These are phyloP conservation scores for Phycodurus eques DNA, from an alignment of 2,113 vertebrate species.

Conservation along the genomic window DNA sequence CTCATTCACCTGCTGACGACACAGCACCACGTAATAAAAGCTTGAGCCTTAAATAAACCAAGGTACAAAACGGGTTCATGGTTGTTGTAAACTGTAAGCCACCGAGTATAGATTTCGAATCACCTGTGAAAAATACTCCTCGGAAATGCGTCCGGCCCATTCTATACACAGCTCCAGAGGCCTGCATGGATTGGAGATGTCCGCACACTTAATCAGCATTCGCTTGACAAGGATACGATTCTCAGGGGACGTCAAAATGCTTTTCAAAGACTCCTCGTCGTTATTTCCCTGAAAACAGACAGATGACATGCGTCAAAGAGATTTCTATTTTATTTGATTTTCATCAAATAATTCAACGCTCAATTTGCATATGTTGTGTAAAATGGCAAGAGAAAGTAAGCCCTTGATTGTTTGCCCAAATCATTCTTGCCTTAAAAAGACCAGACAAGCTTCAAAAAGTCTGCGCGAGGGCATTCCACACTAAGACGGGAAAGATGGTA, in stretches of 20 bases:
- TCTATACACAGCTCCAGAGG: constrained; percentile 88
- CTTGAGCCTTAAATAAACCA: background rate
- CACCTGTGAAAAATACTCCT: constrained; percentile 98
- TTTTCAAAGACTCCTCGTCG: constrained; percentile 80
- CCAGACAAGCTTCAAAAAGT: constrained; percentile 57
- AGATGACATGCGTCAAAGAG: constrained; percentile 12
- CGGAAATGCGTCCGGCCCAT: constrained; percentile 95
- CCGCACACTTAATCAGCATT: constrained; percentile 97
- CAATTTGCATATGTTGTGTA: background rate
- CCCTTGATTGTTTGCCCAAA: constrained; percentile 12
- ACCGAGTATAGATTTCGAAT: constrained; percentile 7
- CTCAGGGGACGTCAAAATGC: constrained; percentile 84
- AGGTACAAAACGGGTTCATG: background rate
- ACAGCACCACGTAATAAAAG: no score
- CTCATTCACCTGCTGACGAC: no score
- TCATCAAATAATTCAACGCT: background rate
- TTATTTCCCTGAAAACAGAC: constrained; percentile 61
- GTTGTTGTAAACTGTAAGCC: background rate
- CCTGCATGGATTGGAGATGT: constrained; percentile 94
- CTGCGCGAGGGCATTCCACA: constrained; percentile 67
- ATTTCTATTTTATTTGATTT: no score
- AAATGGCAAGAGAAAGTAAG: background rate
- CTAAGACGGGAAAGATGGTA: constrained; percentile 64
- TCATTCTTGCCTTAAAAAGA: constrained; percentile 48
- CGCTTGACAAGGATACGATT: constrained; percentile 92